A percentile compares a stretch with the other conserved stretches of the same genome.
These are phyloP conservation scores for Rosalia funebris DNA, from an alignment of 2,888 invertebrate species.

Conservation along the genomic window DNA sequence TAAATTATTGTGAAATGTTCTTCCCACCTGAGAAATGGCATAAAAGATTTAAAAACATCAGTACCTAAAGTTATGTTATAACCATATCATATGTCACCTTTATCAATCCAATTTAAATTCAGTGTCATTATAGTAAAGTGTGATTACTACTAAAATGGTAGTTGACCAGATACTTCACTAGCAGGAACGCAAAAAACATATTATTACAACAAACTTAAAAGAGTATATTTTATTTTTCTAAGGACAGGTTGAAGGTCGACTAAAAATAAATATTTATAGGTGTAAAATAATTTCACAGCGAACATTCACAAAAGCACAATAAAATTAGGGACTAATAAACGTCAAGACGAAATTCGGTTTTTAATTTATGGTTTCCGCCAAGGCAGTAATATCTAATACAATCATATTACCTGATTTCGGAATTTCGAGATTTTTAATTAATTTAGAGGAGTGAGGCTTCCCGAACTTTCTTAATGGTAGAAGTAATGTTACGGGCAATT, in stretches of 20 bases:
- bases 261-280: slow-evolving; percentile 4
- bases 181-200: not conserved
- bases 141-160: not conserved
- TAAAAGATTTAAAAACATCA: too few species aligned
- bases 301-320: slow-evolving; percentile 13
- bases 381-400: slow-evolving; percentile 1
- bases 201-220: not conserved
- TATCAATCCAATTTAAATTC: too few species aligned
- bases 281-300: slow-evolving; percentile 13
- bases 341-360: not conserved
- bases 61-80: too few species aligned
- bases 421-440: not conserved
- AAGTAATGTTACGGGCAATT: too few species aligned
- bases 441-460: not conserved
- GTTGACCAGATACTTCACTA: not conserved
- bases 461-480: too few species aligned
- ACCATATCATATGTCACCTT: too few species aligned
- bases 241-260: slow-evolving; percentile 8
- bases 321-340: slow-evolving; percentile 14
- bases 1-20: too few species aligned
- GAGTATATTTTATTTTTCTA: not conserved
- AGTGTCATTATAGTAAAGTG: too few species aligned
- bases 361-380: slow-evolving; percentile 21
- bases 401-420: slow-evolving; percentile 1
- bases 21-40: too few species aligned